phyloP scores from a whole-genome alignment of 1,140 invertebrate genomes.

The Leptonema lineaticorne region DNA sequence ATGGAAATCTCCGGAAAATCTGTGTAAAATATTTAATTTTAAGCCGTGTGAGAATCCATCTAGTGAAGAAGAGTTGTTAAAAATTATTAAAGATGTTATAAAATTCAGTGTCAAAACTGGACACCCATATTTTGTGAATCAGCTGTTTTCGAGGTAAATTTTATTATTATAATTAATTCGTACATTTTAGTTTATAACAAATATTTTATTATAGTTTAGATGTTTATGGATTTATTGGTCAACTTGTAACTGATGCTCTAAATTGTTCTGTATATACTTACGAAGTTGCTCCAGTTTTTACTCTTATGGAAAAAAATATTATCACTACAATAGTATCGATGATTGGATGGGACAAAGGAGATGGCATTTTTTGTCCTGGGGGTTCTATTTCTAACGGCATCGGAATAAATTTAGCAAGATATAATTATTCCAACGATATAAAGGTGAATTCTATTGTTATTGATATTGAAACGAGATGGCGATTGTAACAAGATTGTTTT shows the following conservation, averaged over 20 bases:
- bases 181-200: neutral
- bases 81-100: slow-evolving; percentile 66
- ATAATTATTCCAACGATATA: slow-evolving; percentile 71
- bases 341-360: slow-evolving; percentile 83
- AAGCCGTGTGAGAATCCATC: slow-evolving; percentile 58
- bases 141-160: slow-evolving; percentile 70
- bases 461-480: neutral
- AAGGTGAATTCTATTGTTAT: slow-evolving; percentile 60
- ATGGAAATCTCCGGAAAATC: slow-evolving; percentile 68
- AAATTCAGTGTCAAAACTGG: slow-evolving; percentile 85
- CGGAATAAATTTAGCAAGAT: slow-evolving; percentile 86
- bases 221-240: slow-evolving; percentile 78
- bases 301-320: slow-evolving; percentile 81
- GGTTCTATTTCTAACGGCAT: slow-evolving; percentile 95
- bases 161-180: neutral
- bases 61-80: slow-evolving; percentile 67
- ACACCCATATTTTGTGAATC: slow-evolving; percentile 86
- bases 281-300: slow-evolving; percentile 88
- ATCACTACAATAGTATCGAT: slow-evolving; percentile 79
- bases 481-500: slow-evolving; percentile 7
- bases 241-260: slow-evolving; percentile 81
- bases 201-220: slow-evolving; percentile 61
- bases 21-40: slow-evolving; percentile 67
- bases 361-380: slow-evolving; percentile 93
- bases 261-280: slow-evolving; percentile 89